phyloP scores from a whole-genome alignment of 2,113 vertebrate species.

The Nicator chloris region DNA sequence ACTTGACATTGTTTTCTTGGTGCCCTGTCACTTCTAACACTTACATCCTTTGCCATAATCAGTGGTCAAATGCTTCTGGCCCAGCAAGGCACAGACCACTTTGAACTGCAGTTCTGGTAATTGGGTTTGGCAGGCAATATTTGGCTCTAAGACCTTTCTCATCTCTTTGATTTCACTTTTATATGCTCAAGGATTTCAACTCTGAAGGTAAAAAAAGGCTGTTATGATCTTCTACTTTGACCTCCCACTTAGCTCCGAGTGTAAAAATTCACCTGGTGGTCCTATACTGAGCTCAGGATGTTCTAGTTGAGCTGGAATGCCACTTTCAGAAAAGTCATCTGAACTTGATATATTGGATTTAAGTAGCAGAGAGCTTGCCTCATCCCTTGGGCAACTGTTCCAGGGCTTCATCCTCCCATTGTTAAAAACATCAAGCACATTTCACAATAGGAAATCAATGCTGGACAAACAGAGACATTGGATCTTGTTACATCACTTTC shows the following conservation, averaged over 20 bases:
- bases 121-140: neutral
- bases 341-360: neutral
- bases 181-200: neutral
- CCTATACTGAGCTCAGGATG: neutral
- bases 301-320: neutral
- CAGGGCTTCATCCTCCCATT: neutral
- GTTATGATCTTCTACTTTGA: neutral
- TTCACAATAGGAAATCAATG: conserved; percentile 42
- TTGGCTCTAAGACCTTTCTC: neutral
- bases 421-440: conserved; percentile 6
- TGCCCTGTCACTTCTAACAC: neutral
- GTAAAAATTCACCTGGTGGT: neutral
- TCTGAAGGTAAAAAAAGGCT: neutral
- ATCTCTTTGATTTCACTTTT: conserved; percentile 1
- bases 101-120: neutral
- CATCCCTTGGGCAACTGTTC: neutral
- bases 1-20: neutral
- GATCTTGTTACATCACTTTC: neutral
- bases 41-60: neutral
- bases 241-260: neutral
- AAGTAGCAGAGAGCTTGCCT: neutral
- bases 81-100: neutral
- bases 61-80: neutral
- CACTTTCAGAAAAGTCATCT: neutral
- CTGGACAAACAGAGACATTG: neutral